Base-by-base conservation (phyloP, 2,797 vertebrate species). In the Syngnathus acus region DNA sequence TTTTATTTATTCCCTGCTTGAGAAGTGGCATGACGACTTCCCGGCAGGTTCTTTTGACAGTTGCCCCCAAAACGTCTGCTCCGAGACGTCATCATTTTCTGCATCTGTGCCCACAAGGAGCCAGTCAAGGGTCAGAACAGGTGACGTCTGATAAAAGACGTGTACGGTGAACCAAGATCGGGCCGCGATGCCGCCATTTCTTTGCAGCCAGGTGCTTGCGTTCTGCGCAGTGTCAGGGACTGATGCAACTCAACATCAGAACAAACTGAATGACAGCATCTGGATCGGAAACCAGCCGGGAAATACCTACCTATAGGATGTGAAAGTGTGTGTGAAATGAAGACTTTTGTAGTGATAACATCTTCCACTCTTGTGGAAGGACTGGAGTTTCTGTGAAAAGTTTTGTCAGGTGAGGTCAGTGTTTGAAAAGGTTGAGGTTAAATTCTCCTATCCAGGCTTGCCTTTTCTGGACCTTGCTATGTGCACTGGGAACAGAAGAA, bases 61-160 rank as follows among this genome's bases (percentile, higher is more conserved):
- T 62, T 40, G 40, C 40, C 40, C 60, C 60, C 60, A 62, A 62
- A 62, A 62, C 60, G 60, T 62, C 60, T 62, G 60, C 60, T 62
- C 60, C 6, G 40, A 45, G 40, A 62, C 60, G n/a, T 62, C 60
- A 23, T 45, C 60, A 62, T 62, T 43, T 62, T 62, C 11, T 43
- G 13, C 60, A 62, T 61, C 59, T 62, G 40, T 23, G 60, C 40
- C 45, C 60, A 17, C 60, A 23, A 62, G 40, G 80, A 85, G 71
- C 76, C 62, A 79, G 40, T 45, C 40, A 62, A 45, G 60, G 40
- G 60, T 62, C 60, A 62, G 40, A 45, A 43, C 60, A 62, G 60
- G 60, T 62, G 60, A 21, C 40, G 60, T 14, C 42, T 45, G 60
- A 62, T 62, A 62, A 62, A 62, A 45, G 40, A 45, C n/a, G 21